A percentile compares a stretch with the other conserved stretches of the same genome.
Evolutionary conservation across 2,797 vertebrate genomes (phyloP).

Genomic region (Anisognathus igniventris): DNA sequence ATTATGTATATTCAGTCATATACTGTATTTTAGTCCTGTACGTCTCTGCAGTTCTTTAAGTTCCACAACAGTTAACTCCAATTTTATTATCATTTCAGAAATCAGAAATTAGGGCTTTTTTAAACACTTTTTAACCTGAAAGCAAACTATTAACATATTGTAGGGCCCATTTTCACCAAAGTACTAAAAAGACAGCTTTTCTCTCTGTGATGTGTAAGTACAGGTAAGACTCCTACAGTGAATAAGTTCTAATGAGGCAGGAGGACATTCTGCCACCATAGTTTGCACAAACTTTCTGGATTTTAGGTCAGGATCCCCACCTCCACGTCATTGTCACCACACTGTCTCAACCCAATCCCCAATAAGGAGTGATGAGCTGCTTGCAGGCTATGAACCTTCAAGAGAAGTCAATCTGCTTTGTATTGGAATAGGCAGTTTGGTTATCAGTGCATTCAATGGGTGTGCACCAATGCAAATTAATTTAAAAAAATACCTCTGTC

Average conservation of each 20-base stretch:
- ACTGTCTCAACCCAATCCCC: neutral
- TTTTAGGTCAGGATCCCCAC: neutral
- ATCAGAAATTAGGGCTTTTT: neutral
- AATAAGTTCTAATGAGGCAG: neutral
- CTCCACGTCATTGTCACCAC: neutral
- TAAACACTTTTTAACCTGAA: neutral
- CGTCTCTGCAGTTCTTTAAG: neutral
- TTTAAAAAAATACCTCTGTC: rapidly evolving
- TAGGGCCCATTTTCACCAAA: neutral
- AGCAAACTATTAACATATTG: neutral
- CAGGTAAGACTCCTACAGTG: neutral
- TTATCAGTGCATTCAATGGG: neutral
- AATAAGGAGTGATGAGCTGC: neutral
- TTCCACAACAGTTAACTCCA: neutral
- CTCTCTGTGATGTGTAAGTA: neutral
- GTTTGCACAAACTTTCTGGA: neutral
- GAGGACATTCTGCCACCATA: neutral
- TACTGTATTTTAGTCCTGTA: neutral
- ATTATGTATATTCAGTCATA: neutral
- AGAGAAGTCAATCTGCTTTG: neutral
- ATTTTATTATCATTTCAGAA: neutral
- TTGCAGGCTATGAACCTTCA: neutral
- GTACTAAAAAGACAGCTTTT: neutral
- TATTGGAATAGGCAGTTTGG: neutral
- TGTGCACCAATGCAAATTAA: neutral